Evolutionary conservation across 2,797 vertebrate genomes (phyloP).

Genomic region (Urophycis tenuis): DNA sequence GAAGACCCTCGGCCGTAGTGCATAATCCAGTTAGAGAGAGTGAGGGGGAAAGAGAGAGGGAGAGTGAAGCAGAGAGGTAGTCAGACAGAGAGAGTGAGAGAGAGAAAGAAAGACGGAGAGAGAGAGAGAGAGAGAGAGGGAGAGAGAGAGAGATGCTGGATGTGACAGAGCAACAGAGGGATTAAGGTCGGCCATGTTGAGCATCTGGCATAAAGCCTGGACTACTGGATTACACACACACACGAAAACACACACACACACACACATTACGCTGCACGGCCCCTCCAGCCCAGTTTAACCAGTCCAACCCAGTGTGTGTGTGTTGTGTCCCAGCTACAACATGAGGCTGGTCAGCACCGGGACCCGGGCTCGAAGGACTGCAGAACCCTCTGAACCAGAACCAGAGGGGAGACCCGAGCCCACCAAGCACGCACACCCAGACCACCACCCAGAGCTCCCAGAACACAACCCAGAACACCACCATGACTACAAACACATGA

Average conservation of each 20-base stretch:
- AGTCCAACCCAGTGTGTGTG: not conserved
- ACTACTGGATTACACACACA: constrained; percentile 50
- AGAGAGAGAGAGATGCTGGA: constrained; percentile 19
- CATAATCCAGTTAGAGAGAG: not conserved
- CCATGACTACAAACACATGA: constrained; percentile 77
- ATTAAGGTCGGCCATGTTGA: constrained; percentile 74
- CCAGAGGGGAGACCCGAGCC: constrained; percentile 54
- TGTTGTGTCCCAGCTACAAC: constrained; percentile 12
- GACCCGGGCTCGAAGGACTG: constrained; percentile 57
- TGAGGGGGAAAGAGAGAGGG: not conserved
- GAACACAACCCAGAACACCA: constrained; percentile 38
- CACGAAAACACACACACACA: not conserved
- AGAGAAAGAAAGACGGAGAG: not conserved
- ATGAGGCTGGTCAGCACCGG: constrained; percentile 56
- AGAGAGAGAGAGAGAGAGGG: not conserved
- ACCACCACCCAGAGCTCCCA: constrained; percentile 51
- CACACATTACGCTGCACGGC: not conserved
- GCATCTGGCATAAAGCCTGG: constrained; percentile 59
- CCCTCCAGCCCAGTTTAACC: not conserved
- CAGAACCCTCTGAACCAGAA: constrained; percentile 57
- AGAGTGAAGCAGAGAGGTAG: not conserved
- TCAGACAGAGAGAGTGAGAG: not conserved
- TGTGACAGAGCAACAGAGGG: constrained; percentile 60
- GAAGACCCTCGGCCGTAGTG: not conserved
- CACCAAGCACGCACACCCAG: constrained; percentile 43